phyloP scores from a whole-genome alignment of 2,888 invertebrate genomes.

The Xylophagus ater region DNA sequence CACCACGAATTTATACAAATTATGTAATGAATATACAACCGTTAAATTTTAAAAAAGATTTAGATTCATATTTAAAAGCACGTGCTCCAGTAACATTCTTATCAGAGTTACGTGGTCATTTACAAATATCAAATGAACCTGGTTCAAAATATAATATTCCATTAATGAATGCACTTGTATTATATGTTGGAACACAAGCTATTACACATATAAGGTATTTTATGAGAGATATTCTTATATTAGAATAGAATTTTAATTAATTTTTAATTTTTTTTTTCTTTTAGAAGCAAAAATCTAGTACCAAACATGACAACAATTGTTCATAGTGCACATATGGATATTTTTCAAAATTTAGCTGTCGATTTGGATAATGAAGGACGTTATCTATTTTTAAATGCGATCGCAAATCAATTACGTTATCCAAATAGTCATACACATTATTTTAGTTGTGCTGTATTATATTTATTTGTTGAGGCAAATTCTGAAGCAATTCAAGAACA shows the following conservation, averaged over 20 bases:
- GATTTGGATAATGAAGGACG: slow-evolving; percentile 94
- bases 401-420: slow-evolving; percentile 96
- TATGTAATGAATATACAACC: slow-evolving; percentile 80
- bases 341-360: slow-evolving; percentile 97
- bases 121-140: slow-evolving; percentile 80
- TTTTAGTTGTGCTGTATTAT: slow-evolving; percentile 94
- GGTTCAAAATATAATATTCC: slow-evolving; percentile 91
- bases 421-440: slow-evolving; percentile 99
- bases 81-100: slow-evolving; percentile 91
- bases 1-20: slow-evolving; percentile 83
- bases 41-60: slow-evolving; percentile 81
- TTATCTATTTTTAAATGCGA: slow-evolving; percentile 94
- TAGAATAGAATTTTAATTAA: too few species aligned
- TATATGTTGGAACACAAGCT: slow-evolving; percentile 96
- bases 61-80: slow-evolving; percentile 92
- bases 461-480: slow-evolving; percentile 95
- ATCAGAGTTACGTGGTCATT: slow-evolving; percentile 79
- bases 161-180: slow-evolving; percentile 91
- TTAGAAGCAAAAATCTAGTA: slow-evolving; percentile 73
- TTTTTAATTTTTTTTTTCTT: too few species aligned
- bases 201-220: slow-evolving; percentile 63
- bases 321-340: slow-evolving; percentile 98
- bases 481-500: slow-evolving; percentile 97
- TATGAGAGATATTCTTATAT: too few species aligned
- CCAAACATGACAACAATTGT: slow-evolving; percentile 97